Percentiles rank a stretch among this genome's conserved stretches.
phyloP scores from a whole-genome alignment of 2,888 invertebrate species.

The Diarsia mendica region DNA sequence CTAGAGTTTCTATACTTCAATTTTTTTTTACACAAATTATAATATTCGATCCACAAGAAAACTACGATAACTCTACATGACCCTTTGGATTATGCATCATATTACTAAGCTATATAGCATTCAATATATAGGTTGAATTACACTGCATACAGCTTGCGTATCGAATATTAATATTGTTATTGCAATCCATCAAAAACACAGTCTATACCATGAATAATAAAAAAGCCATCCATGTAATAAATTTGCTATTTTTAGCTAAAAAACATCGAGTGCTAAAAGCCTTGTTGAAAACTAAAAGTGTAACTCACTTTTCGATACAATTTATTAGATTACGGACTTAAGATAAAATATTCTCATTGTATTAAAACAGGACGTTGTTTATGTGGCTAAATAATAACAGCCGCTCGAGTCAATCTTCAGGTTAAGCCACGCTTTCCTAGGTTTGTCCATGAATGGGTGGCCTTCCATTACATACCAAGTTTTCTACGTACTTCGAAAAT shows the following conservation, averaged over 20 bases:
- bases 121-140: background rate
- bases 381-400: too few relatives aligned
- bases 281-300: slow-evolving; percentile 6
- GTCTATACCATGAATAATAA: slow-evolving; percentile 1
- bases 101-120: background rate
- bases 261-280: slow-evolving; percentile 2
- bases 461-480: too few relatives aligned
- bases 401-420: too few relatives aligned
- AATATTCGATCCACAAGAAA: too few relatives aligned
- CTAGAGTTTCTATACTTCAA: too few relatives aligned
- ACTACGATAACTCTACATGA: too few relatives aligned
- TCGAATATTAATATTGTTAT: background rate
- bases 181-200: background rate
- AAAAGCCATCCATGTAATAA: background rate
- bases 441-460: too few relatives aligned
- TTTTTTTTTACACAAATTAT: too few relatives aligned
- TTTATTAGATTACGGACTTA: slow-evolving; percentile 20
- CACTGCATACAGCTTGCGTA: background rate
- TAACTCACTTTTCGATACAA: slow-evolving; percentile 10
- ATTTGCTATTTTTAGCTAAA: slow-evolving; percentile 11
- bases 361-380: slow-evolving; percentile 4
- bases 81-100: too few relatives aligned
- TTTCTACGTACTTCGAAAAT: too few relatives aligned
- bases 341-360: slow-evolving; percentile 5
- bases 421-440: too few relatives aligned